A percentile compares a stretch with the other conserved stretches of the same genome.
Conservation (phyloP, 2,797 vertebrate genomes). For the Clarias fuscus region DNA sequence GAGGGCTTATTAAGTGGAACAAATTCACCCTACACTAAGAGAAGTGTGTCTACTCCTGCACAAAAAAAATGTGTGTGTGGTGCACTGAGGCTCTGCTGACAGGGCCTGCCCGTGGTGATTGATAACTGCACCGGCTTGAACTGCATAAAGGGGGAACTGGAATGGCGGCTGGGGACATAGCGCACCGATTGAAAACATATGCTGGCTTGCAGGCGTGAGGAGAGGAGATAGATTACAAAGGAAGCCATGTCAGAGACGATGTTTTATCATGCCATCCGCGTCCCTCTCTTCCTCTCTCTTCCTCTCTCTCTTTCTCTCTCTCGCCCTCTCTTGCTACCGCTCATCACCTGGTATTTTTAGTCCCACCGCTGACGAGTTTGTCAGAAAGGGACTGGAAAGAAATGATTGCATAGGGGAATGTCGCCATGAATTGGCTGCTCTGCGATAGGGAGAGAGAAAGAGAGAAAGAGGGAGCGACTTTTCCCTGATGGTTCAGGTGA, state of each 20-base stretch:
- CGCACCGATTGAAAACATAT: slow-evolving; percentile 98
- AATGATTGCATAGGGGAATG: slow-evolving; percentile 73
- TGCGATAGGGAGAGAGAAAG: slow-evolving; percentile 67
- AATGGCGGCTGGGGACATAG: slow-evolving; percentile 85
- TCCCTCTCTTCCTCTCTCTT: slow-evolving; percentile 39
- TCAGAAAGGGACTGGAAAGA: slow-evolving; percentile 57
- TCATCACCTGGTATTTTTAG: slow-evolving; percentile 67
- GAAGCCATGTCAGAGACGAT: slow-evolving; percentile 57
- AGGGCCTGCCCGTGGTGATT: slow-evolving; percentile 91
- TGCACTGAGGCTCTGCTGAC: slow-evolving; percentile 81
- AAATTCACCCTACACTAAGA: slow-evolving; percentile 99
- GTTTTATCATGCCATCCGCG: slow-evolving; percentile 58
- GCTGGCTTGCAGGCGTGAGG: slow-evolving; percentile 74
- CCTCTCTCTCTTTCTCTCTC: slow-evolving; percentile 29
- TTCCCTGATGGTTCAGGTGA: slow-evolving; percentile 88
- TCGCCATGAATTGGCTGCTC: slow-evolving; percentile 52
- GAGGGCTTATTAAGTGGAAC: slow-evolving; percentile 99
- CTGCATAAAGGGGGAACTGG: slow-evolving; percentile 85
- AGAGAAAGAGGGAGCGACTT: slow-evolving; percentile 55
- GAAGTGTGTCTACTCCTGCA: slow-evolving; percentile 71
- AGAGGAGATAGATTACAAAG: slow-evolving; percentile 66
- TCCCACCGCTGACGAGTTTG: slow-evolving; percentile 58
- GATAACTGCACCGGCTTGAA: slow-evolving; percentile 95
- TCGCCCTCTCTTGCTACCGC: slow-evolving; percentile 47
- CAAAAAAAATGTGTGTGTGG: slow-evolving; percentile 35